These are phyloP conservation scores for Tethya wilhelma DNA, from an alignment of 37 sponge, comb jelly and placozoan genomes.

Conservation along the genomic window DNA sequence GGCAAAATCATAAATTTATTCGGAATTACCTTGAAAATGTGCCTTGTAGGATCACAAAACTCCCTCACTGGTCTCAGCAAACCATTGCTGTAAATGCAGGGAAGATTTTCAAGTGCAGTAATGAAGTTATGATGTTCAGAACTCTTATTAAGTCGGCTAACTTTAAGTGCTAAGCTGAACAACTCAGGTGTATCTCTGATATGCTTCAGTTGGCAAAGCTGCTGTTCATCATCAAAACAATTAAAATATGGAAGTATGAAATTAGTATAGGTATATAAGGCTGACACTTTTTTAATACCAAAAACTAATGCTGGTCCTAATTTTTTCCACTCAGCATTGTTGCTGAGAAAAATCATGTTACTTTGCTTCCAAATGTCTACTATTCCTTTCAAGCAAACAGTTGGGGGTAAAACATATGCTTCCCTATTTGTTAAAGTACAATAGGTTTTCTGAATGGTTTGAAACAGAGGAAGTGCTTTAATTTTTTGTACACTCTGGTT, in stretches of 20 bases:
- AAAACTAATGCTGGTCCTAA: neutral
- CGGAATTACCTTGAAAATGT: neutral
- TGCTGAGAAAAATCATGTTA: neutral
- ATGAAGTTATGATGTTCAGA: neutral
- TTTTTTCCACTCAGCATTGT: neutral
- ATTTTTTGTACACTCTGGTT: neutral
- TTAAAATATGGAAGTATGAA: neutral
- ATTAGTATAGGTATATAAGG: neutral
- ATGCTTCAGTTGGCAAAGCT: neutral
- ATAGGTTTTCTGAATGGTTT: too few species aligned
- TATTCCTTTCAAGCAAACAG: neutral
- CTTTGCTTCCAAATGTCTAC: neutral
- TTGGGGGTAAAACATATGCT: neutral
- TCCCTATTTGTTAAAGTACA: neutral
- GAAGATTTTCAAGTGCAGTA: neutral
- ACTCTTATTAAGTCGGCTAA: neutral
- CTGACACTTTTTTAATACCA: neutral
- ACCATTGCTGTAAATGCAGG: neutral
- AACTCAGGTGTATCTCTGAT: neutral
- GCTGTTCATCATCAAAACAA: neutral
- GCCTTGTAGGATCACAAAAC: neutral
- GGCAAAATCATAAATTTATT: neutral
- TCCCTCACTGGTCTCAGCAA: neutral
- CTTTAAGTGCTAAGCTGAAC: neutral
- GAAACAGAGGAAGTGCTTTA: too few species aligned